These are phyloP conservation scores for Notodonta dromedarius DNA, from an alignment of 2,888 invertebrate genomes.

Conservation along the genomic window DNA sequence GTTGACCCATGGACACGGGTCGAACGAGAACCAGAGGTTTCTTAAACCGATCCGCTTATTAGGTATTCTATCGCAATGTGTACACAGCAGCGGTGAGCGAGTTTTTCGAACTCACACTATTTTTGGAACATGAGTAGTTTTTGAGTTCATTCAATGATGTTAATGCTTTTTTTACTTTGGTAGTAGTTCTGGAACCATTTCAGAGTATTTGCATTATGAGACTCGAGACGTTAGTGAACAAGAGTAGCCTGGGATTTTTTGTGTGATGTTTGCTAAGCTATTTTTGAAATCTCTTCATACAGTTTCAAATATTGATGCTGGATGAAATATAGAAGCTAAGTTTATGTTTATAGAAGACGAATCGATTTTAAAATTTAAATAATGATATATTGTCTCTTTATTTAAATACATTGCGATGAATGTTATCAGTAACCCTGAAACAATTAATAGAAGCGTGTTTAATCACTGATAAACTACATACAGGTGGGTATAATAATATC, in stretches of 20 bases:
- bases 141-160: constrained; percentile 13
- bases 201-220: background rate
- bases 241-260: background rate
- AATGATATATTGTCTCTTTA: background rate
- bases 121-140: constrained; percentile 29
- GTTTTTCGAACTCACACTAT: constrained; percentile 37
- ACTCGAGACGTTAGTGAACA: background rate
- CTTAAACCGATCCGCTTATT: constrained; percentile 80
- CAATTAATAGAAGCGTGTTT: constrained; percentile 19
- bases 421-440: constrained; percentile 38
- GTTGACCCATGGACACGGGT: constrained; percentile 68
- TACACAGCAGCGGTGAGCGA: constrained; percentile 5
- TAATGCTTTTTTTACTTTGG: background rate
- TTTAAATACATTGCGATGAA: background rate
- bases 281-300: background rate
- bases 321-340: no score
- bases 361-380: background rate
- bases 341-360: background rate
- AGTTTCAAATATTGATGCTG: no score
- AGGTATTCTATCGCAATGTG: constrained; percentile 64
- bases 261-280: no score
- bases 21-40: constrained; percentile 68
- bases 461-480: constrained; percentile 21
- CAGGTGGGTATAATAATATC: constrained; percentile 21
- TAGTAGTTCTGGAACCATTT: background rate